These are phyloP conservation scores for Torymus texanus DNA, from an alignment of 2,888 invertebrate genomes.

Conservation along the genomic window DNA sequence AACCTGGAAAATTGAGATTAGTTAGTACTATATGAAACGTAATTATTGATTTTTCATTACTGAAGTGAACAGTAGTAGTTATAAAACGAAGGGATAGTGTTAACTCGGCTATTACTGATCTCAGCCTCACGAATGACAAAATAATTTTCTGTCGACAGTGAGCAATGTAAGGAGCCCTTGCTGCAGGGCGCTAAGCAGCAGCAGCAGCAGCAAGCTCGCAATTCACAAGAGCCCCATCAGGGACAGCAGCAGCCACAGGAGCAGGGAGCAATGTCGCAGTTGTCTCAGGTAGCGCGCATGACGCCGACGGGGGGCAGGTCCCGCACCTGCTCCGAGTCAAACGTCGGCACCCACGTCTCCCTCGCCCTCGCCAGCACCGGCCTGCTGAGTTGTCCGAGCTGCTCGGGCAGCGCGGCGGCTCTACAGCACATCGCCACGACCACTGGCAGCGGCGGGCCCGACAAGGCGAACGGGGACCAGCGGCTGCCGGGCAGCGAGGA, in stretches of 20 bases:
- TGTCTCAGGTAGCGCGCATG: constrained; percentile 64
- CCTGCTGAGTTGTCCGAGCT: constrained; percentile 52
- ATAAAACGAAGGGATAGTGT: too few relatives aligned
- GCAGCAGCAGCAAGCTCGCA: not conserved
- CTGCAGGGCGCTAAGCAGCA: constrained; percentile 63
- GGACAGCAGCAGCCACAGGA: constrained; percentile 58
- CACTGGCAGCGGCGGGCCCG: constrained; percentile 40
- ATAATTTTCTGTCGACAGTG: constrained; percentile 62
- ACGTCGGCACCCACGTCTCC: constrained; percentile 50
- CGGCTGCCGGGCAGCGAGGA: constrained; percentile 64
- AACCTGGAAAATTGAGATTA: too few relatives aligned
- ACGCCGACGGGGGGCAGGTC: constrained; percentile 70
- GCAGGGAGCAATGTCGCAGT: constrained; percentile 24
- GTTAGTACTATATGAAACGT: too few relatives aligned
- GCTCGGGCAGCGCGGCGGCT: constrained; percentile 58
- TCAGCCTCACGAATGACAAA: too few relatives aligned
- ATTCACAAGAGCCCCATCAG: constrained; percentile 42
- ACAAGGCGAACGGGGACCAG: constrained; percentile 1
- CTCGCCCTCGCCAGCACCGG: constrained; percentile 44
- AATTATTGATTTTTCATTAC: too few relatives aligned
- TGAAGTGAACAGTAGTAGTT: too few relatives aligned
- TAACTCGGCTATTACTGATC: too few relatives aligned
- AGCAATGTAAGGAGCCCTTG: constrained; percentile 72
- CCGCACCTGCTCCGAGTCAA: constrained; percentile 69
- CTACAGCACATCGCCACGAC: constrained; percentile 53